Percentiles rank a stretch among this genome's conserved stretches.
phyloP scores from a whole-genome alignment of 2,888 invertebrate species.

The Noctuana brunneofusca region DNA sequence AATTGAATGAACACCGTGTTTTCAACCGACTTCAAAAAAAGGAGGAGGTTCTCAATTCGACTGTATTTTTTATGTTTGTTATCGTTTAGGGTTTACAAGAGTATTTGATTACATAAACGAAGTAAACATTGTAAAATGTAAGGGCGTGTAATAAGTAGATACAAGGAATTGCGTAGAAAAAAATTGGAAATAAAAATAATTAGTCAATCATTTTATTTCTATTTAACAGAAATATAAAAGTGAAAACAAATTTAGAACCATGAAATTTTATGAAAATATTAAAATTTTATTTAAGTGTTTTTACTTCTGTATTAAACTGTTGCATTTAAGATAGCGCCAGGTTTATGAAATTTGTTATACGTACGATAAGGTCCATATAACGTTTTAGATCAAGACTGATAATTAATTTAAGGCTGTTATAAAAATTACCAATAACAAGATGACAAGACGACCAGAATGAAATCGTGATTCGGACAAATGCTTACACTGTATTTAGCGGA shows the following conservation, averaged over 20 bases:
- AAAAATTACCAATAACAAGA: neutral
- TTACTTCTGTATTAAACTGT: no score
- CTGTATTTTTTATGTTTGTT: no score
- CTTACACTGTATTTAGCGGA: no score
- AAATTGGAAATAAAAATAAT: neutral
- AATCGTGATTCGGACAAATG: neutral
- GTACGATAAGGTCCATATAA: neutral
- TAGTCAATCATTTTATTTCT: neutral
- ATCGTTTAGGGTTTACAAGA: no score
- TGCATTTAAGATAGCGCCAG: neutral
- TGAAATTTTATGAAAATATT: no score
- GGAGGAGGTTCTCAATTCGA: no score
- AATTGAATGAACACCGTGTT: no score
- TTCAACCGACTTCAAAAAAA: no score
- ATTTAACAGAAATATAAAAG: neutral
- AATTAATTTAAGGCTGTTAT: no score
- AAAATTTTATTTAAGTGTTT: no score
- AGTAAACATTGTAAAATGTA: no score
- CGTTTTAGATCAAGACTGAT: neutral
- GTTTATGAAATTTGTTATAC: neutral
- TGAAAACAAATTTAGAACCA: neutral
- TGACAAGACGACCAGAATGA: slow-evolving; percentile 2
- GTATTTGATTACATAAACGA: neutral
- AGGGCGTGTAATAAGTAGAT: neutral
- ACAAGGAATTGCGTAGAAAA: neutral